These are phyloP conservation scores for Philaethria dido DNA, from an alignment of 2,888 invertebrate species.

Conservation along the genomic window DNA sequence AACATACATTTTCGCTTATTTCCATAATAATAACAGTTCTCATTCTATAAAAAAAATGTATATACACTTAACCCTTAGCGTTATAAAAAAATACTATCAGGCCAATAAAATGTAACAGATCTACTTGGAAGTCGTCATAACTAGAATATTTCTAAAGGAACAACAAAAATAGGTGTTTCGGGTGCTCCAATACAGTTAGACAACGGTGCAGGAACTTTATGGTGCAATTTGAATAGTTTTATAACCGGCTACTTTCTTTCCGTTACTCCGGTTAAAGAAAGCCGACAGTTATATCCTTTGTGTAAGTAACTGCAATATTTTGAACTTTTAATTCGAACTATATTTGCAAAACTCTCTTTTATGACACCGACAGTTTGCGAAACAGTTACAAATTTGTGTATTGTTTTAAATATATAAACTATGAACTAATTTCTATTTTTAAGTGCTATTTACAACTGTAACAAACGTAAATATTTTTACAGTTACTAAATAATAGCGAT, in stretches of 20 bases:
- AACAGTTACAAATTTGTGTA: constrained; percentile 6
- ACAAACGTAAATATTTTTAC: neutral
- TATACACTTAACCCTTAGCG: constrained; percentile 2
- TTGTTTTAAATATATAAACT: constrained; percentile 16
- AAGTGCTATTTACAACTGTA: neutral
- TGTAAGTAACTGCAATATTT: constrained; percentile 33
- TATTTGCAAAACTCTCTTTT: constrained; percentile 38
- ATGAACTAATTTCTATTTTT: constrained; percentile 9
- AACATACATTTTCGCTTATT: too few species aligned
- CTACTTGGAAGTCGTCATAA: constrained; percentile 7
- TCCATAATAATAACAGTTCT: neutral
- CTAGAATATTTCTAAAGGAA: constrained; percentile 10
- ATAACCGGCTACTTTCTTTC: constrained; percentile 55
- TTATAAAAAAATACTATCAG: constrained; percentile 8
- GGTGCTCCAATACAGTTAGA: constrained; percentile 47
- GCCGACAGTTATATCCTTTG: constrained; percentile 56
- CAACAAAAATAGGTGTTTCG: constrained; percentile 29
- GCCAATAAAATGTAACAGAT: constrained; percentile 5
- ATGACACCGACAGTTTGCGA: constrained; percentile 26
- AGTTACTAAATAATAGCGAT: neutral
- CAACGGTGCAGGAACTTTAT: constrained; percentile 47
- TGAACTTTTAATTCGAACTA: constrained; percentile 28
- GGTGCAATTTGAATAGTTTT: constrained; percentile 50
- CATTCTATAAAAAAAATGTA: neutral
- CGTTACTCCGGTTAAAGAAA: constrained; percentile 64